phyloP scores from a whole-genome alignment of 2,113 vertebrate species.

The Gobius niger region DNA sequence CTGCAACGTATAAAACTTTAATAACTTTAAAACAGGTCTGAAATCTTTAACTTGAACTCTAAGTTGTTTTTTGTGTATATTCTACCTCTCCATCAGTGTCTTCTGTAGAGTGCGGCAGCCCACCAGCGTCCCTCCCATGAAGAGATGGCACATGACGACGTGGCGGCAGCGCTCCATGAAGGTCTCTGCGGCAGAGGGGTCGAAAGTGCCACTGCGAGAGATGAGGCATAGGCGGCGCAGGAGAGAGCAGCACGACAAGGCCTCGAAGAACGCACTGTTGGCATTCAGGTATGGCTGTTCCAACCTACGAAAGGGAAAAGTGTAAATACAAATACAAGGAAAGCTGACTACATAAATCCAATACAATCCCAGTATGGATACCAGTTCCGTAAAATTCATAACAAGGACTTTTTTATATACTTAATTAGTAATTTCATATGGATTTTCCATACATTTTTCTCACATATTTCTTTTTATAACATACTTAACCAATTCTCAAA shows the following conservation, averaged over 20 bases:
- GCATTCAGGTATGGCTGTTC: conserved; percentile 94
- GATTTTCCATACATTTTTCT: no score
- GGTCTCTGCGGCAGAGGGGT: conserved; percentile 81
- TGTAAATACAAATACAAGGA: background rate
- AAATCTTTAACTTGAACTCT: background rate
- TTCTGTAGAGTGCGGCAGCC: conserved; percentile 90
- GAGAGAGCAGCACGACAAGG: conserved; percentile 84
- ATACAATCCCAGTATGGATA: background rate
- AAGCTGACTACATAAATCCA: background rate
- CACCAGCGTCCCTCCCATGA: conserved; percentile 88
- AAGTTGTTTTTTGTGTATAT: background rate
- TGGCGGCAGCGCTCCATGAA: conserved; percentile 85
- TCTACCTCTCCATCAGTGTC: conserved; percentile 86
- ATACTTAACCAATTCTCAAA: no score
- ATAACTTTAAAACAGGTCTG: no score
- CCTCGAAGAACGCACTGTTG: conserved; percentile 88
- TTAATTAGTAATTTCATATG: no score
- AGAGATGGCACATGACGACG: conserved; percentile 93
- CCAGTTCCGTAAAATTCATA: no score
- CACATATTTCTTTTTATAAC: no score
- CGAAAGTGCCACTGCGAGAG: conserved; percentile 91
- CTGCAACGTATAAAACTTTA: no score
- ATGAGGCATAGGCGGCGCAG: conserved; percentile 91
- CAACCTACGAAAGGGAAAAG: conserved; percentile 72
- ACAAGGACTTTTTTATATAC: no score